Percentiles rank a stretch among this genome's conserved stretches.
Evolutionary conservation across 23 tunicate species (phyloP).

Genomic region (Diplosoma virens): DNA sequence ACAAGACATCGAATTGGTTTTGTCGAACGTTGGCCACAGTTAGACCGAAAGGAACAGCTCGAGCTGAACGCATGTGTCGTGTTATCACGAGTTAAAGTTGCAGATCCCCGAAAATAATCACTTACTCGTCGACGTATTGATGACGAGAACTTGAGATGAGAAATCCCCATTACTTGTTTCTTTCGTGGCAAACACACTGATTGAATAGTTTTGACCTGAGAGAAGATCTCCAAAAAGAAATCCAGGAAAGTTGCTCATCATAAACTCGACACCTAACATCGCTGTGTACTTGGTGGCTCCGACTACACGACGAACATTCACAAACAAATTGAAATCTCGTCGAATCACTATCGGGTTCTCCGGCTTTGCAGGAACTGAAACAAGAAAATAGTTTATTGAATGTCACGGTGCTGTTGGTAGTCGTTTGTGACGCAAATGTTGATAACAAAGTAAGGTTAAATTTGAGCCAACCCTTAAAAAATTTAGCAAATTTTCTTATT

Average conservation of each 20-base stretch:
- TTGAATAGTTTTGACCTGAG: not conserved
- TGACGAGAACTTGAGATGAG: not conserved
- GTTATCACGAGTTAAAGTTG: too few species aligned
- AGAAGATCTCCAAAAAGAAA: not conserved
- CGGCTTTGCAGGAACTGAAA: not conserved
- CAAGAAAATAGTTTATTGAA: too few species aligned
- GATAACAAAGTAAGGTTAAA: too few species aligned
- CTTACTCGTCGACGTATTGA: not conserved
- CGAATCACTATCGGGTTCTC: not conserved
- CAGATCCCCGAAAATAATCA: too few species aligned
- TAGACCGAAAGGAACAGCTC: not conserved
- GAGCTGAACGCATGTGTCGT: too few species aligned
- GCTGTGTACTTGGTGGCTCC: not conserved
- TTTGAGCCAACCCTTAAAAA: too few species aligned
- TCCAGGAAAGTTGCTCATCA: not conserved
- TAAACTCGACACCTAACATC: not conserved
- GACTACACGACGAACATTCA: not conserved
- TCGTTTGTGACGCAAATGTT: too few species aligned
- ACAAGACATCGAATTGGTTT: not conserved
- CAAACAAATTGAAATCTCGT: not conserved
- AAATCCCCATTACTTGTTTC: not conserved
- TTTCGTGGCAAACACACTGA: not conserved
- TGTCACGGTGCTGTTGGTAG: too few species aligned
- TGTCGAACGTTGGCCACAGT: not conserved
- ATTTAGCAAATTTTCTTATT: too few species aligned